Base-by-base conservation (phyloP, 1,140 invertebrate species). In the Protaetia brevitarsis region DNA sequence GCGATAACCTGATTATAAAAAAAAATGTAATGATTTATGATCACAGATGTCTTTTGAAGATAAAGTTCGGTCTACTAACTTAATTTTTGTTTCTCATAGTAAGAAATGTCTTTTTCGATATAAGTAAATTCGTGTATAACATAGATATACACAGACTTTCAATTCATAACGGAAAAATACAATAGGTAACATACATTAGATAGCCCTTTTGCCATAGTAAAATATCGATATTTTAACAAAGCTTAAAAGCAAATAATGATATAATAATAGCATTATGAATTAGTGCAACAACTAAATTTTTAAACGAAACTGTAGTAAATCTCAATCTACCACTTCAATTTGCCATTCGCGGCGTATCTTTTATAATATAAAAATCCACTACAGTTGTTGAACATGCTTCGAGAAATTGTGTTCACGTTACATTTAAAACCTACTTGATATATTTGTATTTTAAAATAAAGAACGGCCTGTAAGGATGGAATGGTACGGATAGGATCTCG, bases 391-490 rank as follows among this genome's bases (percentile, higher is more conserved):
- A 51, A 51, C n/a, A n/a, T n/a, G n/a, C n/a, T n/a, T n/a, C n/a
- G n/a, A n/a, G n/a, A n/a, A n/a, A n/a, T n/a, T n/a, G n/a, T n/a
- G 26, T 51, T 51, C 19, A 19, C 21, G 11, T 23, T 51, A 51
- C 11, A 51, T 11, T 51, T 51, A 51, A 23, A 51, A 51, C 16
- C 41, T 51, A 51, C 5, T 2, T 23, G 19, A 51, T 51, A 51
- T 51, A 8, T 51, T 19, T 51, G 16, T 19, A 51, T 51, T 23
- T 51, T 51, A 51, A 51, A 6, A 23, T 19, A 51, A 51, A 51
- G 41, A 51, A 51, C 41, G 41, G 41, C 5, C 6, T 51, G 13
- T 27, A 3, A 59, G 57, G 57, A 59, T 59, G 57, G 57, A 59
- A 59, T 59, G 57, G 26, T 31, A 27, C 13, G 13, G n/a, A 1